Evolutionary conservation across 2,113 vertebrate genomes (phyloP).

Genomic region (Dunckerocampus dactyliophorus): DNA sequence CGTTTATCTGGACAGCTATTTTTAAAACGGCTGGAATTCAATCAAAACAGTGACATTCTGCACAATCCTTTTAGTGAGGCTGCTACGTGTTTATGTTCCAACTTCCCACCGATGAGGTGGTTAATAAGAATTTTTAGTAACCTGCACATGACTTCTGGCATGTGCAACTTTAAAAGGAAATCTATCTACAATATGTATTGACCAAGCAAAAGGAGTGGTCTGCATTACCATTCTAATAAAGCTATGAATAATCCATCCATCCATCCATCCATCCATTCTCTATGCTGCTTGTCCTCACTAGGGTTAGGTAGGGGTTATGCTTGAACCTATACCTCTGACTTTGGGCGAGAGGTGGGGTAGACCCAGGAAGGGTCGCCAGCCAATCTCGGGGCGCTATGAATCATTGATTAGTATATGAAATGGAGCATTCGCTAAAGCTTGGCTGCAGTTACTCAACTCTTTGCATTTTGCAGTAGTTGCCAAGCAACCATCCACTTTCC

Average conservation of each 20-base stretch:
- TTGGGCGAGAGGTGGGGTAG: no score
- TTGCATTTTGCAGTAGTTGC: slow-evolving; percentile 60
- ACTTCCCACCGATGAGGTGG: slow-evolving; percentile 41
- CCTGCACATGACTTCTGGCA: no score
- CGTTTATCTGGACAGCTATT: slow-evolving; percentile 67
- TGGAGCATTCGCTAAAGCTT: slow-evolving; percentile 25
- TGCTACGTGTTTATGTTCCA: slow-evolving; percentile 53
- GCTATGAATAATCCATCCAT: no score
- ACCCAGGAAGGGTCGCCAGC: not conserved
- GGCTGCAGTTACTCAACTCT: slow-evolving; percentile 33
- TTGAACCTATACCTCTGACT: no score
- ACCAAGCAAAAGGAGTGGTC: no score
- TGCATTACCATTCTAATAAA: no score
- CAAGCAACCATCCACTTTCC: slow-evolving; percentile 51
- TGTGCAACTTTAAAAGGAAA: no score
- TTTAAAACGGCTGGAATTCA: slow-evolving; percentile 70
- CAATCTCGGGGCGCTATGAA: not conserved
- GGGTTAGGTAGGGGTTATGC: no score
- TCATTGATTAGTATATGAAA: slow-evolving; percentile 5
- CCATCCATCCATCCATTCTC: no score
- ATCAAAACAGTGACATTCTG: slow-evolving; percentile 68
- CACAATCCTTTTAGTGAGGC: slow-evolving; percentile 60
- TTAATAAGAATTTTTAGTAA: slow-evolving; percentile 18
- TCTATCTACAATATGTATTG: no score
- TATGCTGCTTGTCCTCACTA: no score